Conservation (phyloP, 2,797 vertebrate genomes). For the Anguilla marmorata region DNA sequence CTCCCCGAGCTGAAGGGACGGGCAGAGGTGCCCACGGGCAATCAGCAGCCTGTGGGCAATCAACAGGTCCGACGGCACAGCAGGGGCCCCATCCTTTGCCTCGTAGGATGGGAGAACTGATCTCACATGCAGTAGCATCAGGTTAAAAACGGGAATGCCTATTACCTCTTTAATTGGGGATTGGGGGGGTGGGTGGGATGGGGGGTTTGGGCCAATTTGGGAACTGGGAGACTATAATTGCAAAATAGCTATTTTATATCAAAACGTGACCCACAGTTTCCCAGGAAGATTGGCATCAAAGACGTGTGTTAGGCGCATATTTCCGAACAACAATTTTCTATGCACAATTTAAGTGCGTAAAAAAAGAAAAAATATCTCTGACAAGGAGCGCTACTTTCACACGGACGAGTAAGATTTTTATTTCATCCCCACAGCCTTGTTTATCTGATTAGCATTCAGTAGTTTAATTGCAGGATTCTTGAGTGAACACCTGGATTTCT, state of each 20-base stretch:
- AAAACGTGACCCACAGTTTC: neutral
- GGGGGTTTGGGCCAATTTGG: neutral
- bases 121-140: neutral
- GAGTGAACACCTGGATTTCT: neutral
- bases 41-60: conserved; percentile 53
- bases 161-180: neutral
- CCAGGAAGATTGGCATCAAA: neutral
- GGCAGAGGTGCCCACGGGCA: conserved; percentile 50
- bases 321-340: neutral
- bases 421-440: conserved; percentile 3
- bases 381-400: neutral
- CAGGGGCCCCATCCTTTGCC: neutral
- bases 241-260: neutral
- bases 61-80: conserved; percentile 45
- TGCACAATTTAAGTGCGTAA: neutral
- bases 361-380: neutral
- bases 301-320: neutral
- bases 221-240: neutral
- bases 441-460: conserved; percentile 19
- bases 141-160: neutral
- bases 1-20: conserved; percentile 49
- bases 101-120: neutral
- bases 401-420: neutral
- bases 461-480: neutral
- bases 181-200: neutral